phyloP scores from a whole-genome alignment of 2,113 vertebrate species.

The Irena cyanogastra region DNA sequence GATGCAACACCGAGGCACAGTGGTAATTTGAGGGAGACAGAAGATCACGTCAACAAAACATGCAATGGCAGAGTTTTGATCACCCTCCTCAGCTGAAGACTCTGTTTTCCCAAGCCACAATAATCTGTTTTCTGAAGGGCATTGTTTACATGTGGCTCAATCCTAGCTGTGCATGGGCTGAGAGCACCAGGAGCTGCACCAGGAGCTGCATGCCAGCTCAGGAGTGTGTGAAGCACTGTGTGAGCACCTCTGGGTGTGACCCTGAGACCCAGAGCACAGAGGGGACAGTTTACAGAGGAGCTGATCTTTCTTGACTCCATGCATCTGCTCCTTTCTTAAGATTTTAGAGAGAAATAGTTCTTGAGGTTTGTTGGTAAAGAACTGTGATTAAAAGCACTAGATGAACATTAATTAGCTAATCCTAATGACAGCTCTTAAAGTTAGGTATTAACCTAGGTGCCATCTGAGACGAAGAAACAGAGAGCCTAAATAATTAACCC shows the following conservation, averaged over 20 bases:
- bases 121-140: neutral
- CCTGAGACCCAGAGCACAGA: neutral
- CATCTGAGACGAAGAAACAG: neutral
- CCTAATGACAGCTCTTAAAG: neutral
- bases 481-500: neutral
- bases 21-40: neutral
- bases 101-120: neutral
- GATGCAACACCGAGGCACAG: neutral
- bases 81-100: neutral
- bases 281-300: neutral
- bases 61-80: neutral
- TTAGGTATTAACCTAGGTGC: neutral
- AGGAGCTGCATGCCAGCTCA: neutral
- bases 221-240: neutral
- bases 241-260: neutral
- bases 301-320: neutral
- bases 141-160: neutral
- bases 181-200: neutral
- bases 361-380: neutral
- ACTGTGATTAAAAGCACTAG: neutral
- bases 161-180: neutral
- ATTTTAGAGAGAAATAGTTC: neutral
- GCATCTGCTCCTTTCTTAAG: neutral
- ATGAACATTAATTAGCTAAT: neutral
- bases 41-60: neutral